Percentiles rank a stretch among this genome's conserved stretches.
These are phyloP conservation scores for Montipora foliosa DNA, from an alignment of 64 coral and sea anemone species.

Conservation along the genomic window DNA sequence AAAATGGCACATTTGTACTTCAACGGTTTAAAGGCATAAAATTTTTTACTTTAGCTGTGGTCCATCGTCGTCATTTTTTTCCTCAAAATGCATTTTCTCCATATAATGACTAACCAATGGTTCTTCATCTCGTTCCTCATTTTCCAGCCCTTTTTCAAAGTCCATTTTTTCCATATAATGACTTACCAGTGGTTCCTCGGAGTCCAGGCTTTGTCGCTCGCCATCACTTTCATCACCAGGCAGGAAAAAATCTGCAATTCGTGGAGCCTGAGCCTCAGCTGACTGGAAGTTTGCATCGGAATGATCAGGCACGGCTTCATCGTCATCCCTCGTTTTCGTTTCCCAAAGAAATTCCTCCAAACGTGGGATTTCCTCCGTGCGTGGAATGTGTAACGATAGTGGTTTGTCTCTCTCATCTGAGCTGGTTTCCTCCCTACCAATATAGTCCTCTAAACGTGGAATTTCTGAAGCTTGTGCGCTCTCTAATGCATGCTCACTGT, in stretches of 20 bases:
- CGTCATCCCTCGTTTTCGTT: neutral
- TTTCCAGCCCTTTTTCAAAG: neutral
- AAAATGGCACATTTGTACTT: no score
- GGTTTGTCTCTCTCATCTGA: neutral
- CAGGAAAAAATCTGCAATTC: slow-evolving; percentile 20
- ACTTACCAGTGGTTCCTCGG: slow-evolving; percentile 15
- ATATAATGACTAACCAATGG: slow-evolving; percentile 24
- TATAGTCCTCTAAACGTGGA: neutral
- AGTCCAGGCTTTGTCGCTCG: slow-evolving; percentile 5
- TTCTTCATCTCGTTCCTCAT: neutral
- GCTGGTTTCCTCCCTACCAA: neutral
- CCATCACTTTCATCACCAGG: slow-evolving; percentile 11
- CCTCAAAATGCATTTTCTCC: slow-evolving; percentile 45
- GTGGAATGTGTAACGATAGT: neutral
- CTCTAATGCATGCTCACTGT: neutral
- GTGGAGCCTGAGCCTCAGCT: neutral
- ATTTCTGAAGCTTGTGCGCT: neutral
- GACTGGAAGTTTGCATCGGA: neutral
- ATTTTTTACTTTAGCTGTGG: neutral
- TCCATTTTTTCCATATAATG: slow-evolving; percentile 49
- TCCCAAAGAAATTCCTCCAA: neutral
- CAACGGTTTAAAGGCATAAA: no score
- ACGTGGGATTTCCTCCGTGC: neutral
- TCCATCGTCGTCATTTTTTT: slow-evolving; percentile 17
- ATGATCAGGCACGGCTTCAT: neutral